Evolutionary conservation across 2,113 vertebrate genomes (phyloP), one percentile per base, ranked within the genome.

Genomic region (Trematocara variabile): DNA sequence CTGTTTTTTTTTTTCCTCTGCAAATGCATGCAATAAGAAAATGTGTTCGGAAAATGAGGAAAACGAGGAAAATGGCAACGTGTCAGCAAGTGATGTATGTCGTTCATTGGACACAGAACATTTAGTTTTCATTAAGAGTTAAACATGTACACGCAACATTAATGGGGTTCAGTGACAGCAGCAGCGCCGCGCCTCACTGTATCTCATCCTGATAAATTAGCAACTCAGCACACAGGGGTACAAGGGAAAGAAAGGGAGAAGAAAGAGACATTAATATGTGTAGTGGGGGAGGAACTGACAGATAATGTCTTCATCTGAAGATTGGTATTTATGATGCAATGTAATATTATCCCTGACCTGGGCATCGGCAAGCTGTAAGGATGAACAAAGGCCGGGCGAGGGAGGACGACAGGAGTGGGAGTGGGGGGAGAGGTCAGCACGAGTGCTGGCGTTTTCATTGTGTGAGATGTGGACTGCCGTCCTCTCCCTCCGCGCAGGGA

Each of bases 41-140:
- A 92, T 79, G 83, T 54, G 86, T 50, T 82, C 1, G 65, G 79
- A 83, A 92, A 92, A 89, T 73, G 65, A 37, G 68, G 68, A 63
- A 87, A 89, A 81, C 63, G 87, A 85, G 60, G 58, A 37, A 87
- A 89, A 82, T 80, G 91, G 86, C 33, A 91, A 89, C 82, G 91
- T 94, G 94, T 94, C 94, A 93, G 92, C 60, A 89, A 91, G 94
- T 96, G 95, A 97, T 96, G 93, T 92, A 96, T 96, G 94, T 85
- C 94, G 93, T 94, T 96, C 95, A 96, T 96, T 94, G 95, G 95
- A 96, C 94, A 96, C 96, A 96, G 95, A 96, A 96, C 96, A 96
- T 96, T 97, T 96, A 94, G 94, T 96, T 96, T 97, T 96, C 96
- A 96, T 97, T 97, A 96, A 95, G 96, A 96, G 95, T 96, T 96